Percentiles rank a stretch among this genome's conserved stretches.
These are phyloP conservation scores for Nannospalax galili DNA, from an alignment of 2,113 vertebrate species.

Conservation along the genomic window DNA sequence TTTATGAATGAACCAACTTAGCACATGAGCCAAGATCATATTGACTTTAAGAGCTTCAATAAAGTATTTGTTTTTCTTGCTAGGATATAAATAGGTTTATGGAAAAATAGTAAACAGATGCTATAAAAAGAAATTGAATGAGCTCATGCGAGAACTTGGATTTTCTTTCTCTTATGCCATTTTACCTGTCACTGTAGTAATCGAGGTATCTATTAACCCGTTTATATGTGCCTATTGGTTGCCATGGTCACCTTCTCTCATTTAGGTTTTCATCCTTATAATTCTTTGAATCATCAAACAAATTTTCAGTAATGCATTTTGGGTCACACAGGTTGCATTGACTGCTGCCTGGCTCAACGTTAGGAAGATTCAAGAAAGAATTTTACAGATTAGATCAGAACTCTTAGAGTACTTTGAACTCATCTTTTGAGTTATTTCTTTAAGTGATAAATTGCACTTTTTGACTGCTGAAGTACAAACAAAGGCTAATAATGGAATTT, in stretches of 20 bases:
- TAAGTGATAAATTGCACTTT: not conserved
- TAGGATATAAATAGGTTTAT: not conserved
- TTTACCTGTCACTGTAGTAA: not conserved
- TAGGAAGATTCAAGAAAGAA: not conserved
- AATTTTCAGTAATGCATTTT: not conserved
- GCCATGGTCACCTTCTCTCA: not conserved
- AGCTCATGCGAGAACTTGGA: not conserved
- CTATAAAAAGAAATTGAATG: not conserved
- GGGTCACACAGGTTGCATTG: not conserved
- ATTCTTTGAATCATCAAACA: slow-evolving; percentile 5
- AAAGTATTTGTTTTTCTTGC: not conserved
- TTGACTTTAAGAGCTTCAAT: not conserved
- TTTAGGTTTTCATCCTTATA: not conserved
- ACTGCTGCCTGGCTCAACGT: not conserved
- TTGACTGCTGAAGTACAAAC: not conserved
- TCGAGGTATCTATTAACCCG: not conserved
- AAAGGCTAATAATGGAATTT: not conserved
- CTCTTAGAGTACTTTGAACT: not conserved
- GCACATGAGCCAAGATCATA: not conserved
- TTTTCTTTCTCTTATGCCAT: not conserved
- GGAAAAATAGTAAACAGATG: not conserved
- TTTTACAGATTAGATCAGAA: not conserved
- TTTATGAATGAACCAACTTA: not conserved
- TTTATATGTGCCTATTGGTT: not conserved
- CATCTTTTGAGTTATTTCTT: not conserved